Evolutionary conservation across 2,113 vertebrate species (phyloP), one percentile per base, ranked within the genome.

Genomic region (Laterallus jamaicensis): DNA sequence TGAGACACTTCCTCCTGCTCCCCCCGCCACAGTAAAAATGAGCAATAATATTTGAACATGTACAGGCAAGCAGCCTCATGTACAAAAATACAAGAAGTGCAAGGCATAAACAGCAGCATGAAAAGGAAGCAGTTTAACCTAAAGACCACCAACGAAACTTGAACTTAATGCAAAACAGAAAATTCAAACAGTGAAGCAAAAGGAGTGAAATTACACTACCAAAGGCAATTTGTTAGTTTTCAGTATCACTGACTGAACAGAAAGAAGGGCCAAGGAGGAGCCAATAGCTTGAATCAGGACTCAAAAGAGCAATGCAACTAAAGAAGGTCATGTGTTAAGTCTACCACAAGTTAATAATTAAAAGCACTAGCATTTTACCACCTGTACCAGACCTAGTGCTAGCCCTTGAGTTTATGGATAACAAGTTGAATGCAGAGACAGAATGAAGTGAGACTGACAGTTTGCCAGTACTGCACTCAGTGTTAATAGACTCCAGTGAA

Each of bases 1-100:
- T 37, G 15, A 77, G 29, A 58, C 0, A 49, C 44, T 47, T 47
- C 44, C 44, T 47, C 44, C 44, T 47, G 22, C 50, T 21, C 18
- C 18, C 4, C 32, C 7, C 12, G 0, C 2, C 15, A 6, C 32
- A 10, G 2, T 32, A 60, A 22, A 64, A 44, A 64, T 7, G 7
- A 44, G 3, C 35, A 73, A 76, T 3, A 49, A 14, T 26, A 78
- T 21, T 64, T 66, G 60, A 60, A 66, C 4, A 21, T 1, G 24
- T 21, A 22, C 4, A 70, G 31, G 37, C 7, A 58, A 60, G 9
- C 11, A 82, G 29, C 1, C 5, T 17, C 12, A 26, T 21, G 54
- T 24, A 42, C 18, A 82, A 66, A 62, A 60, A 19, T 4, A 0
- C 9, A 60, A 12, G 13, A 32, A 68, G 12, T 17, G n/a, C 14